phyloP scores from a whole-genome alignment of 2,113 vertebrate species.

The Brachirus orientalis region DNA sequence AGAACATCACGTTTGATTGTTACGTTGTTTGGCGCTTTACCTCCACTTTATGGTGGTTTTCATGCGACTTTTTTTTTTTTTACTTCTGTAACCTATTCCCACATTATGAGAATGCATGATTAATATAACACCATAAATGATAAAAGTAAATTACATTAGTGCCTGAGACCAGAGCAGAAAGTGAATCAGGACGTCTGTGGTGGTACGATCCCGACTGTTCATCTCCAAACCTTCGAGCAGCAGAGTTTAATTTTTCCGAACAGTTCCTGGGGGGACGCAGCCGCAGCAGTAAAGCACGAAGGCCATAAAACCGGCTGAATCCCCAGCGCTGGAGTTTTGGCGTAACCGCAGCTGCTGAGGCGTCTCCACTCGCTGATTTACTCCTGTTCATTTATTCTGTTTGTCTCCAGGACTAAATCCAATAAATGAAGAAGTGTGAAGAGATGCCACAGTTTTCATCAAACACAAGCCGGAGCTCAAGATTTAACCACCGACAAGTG shows the following conservation, averaged over 20 bases:
- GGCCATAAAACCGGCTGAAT: constrained; percentile 44
- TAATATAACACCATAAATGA: no score
- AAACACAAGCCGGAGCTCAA: neutral
- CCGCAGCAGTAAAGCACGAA: constrained; percentile 46
- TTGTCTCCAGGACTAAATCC: constrained; percentile 39
- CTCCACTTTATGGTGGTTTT: no score
- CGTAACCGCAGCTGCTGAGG: constrained; percentile 26
- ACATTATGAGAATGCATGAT: no score
- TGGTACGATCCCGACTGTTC: neutral
- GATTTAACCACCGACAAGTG: neutral
- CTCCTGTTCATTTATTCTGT: constrained; percentile 23
- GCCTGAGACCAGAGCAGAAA: no score
- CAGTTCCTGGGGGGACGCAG: constrained; percentile 49
- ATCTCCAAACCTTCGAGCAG: constrained; percentile 1
- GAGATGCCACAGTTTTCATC: neutral
- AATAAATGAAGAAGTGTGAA: neutral
- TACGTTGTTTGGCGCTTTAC: no score
- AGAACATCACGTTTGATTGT: no score
- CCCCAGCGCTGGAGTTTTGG: neutral
- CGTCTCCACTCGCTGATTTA: constrained; percentile 31
- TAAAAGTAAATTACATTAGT: no score
- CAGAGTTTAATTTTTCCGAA: constrained; percentile 42
- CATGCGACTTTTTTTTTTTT: no score
- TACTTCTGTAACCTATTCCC: no score
- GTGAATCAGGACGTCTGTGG: no score